Evolutionary conservation across 2,888 invertebrate species (phyloP), one percentile per base, ranked within the genome.

Genomic region (Orthonevra nobilis): DNA sequence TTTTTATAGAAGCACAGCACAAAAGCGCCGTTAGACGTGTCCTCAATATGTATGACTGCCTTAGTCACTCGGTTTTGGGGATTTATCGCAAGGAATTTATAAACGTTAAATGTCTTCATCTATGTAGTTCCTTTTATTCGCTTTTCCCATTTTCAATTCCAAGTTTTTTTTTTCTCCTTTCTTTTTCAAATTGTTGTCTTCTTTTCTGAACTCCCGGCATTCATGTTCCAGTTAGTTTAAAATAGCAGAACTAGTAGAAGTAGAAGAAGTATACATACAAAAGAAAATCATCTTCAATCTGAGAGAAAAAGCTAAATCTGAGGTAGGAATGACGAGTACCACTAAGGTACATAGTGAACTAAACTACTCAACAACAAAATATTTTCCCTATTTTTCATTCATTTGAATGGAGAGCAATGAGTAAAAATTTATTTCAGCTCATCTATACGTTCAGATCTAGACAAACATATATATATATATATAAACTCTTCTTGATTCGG

Each of bases 401-500:
- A 72, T 64, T 70, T 77, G 63, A 77, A 77, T 70, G 70, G 50
- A 70, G 63, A 77, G 75, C 70, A 63, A 77, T 77, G 58, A 77
- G 75, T 58, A 58, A 58, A 77, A 70, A 70, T 77, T 58, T 77
- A 70, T 77, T 70, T 77, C 63, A 15, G 6, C 34, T 28, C 32
- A 20, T 5, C 3, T 54, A 28, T 61, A 38, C 17, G 19, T 28
- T 32, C 46, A 38, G 28, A 28, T 38, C 46, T 36, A 23, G 23
- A 5, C 5, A 23, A 5, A 5, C 5, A 23, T 23, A 23, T 5
- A 23, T 3, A 44, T 34, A 72, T 44, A 20, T 23, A n/a, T 40
- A 5, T 4, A 44, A 42, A 50, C 61, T 42, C 23, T 36, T 50
- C 38, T 9, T 42, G 56, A 44, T 52, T 77, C 64, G 64, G 77